Base-by-base conservation (phyloP, 2,113 vertebrate species). In the Sturnira hondurensis region DNA sequence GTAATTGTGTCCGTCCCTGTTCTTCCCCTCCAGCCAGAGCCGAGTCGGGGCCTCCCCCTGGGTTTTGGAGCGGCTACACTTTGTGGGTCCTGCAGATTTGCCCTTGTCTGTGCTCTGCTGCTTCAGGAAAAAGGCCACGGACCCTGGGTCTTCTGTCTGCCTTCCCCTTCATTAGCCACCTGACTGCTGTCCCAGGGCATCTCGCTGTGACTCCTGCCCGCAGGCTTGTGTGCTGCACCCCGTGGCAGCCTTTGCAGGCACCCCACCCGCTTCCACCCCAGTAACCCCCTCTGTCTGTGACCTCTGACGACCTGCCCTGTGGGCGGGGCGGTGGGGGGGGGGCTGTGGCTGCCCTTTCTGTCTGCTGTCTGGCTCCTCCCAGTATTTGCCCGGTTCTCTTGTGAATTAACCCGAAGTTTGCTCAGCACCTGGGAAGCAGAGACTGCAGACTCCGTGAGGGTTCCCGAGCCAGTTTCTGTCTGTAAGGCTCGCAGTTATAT, bases 1-100 rank as follows among this genome's bases (percentile, higher is more conserved):
- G 3, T 16, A 0, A 16, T 8, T 12, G 2, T 7, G 17, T n/a
- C 31, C 3, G 31, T 17, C 63, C 28, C 31, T 3, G 9, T 24
- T 61, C 4, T 10, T 13, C 56, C 24, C 26, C 28, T 63, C 24
- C 61, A 26, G 26, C 28, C 10, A 3, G 26, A 61, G 58, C 58
- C 12, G 28, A 41, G 68, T 71, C n/a, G 12, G 36, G 68, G 68
- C 20, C 10, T 36, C 67, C 19, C 36, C 9, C 9, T 38, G 67
- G 67, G n/a, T 22, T 20, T 11, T 4, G 36, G 36, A 1, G 26
- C 58, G 26, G 0, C 26, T 10, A 24, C 58, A 26, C 20, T 41
- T 14, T 1, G 4, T 41, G 68, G 15, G 26, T 16, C 41, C 26
- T 45, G 26, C 26, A 31, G 5, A 4, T 45, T 14, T 16, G n/a